Base-by-base conservation (phyloP, 2,888 invertebrate species). In the Octodonta nipae region DNA sequence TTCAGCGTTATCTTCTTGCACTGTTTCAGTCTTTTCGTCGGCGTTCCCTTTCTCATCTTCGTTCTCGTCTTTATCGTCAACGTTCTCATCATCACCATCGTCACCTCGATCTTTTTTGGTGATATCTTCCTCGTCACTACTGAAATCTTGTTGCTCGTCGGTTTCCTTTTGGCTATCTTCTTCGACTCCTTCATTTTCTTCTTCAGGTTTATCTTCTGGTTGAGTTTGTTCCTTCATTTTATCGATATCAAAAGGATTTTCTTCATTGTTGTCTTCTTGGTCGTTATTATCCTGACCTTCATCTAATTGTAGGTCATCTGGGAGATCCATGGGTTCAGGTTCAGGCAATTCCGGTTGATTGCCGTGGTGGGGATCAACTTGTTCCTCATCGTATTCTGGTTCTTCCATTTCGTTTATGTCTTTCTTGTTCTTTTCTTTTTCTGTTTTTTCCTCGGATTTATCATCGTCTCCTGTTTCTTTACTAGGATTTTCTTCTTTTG, bases 161-260 rank as follows among this genome's bases (percentile, higher is more conserved):
- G 48, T 43, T 35, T 55, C 51, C 10, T 45, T 44, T 38, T 55
- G 47, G 17, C 55, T 47, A 17, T 55, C 54, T 8, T 60, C 49
- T 1, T 55, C 59, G 36, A 61, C 56, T 5, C 64, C 58, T 13
- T 63, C 55, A 14, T 44, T 55, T 54, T 36, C 67, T 54, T 35
- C 52, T 48, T 47, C 66, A 57, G 28, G 53, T 42, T 3, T 57
- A 54, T 28, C 53, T 16, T 45, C 56, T 57, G 28, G 53, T 42
- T 3, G 57, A 54, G 28, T 54, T 15, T 43, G 56, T 36, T 70
- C 78, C 56, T 83, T 84, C 74, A 81, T 81, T 8, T 71, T 67
- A 47, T 87, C 86, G 37, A 86, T 76, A 55, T 88, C 87, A 51
- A 87, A 86, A 0, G 86, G 86, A 71, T 87, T 83, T 41, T 84